Conservation (phyloP, 2,888 invertebrate genomes). For the Beris morrisii region DNA sequence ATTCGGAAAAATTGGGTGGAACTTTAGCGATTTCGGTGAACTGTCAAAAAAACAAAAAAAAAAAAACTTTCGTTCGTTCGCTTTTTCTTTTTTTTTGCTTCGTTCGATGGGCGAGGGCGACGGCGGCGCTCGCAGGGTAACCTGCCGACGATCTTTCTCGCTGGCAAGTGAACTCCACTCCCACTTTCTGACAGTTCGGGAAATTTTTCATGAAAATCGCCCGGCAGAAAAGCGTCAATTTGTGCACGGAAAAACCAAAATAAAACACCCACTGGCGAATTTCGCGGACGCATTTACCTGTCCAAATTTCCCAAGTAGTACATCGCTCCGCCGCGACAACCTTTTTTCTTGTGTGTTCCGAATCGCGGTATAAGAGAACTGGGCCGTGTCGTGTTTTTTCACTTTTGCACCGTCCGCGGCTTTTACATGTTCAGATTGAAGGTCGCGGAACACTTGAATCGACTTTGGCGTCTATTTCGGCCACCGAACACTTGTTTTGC, state of each 20-base stretch:
- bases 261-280: background rate
- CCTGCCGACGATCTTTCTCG: slow-evolving; percentile 25
- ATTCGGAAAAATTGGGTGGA: slow-evolving; percentile 22
- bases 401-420: slow-evolving; percentile 17
- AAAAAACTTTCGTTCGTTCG: too few relatives aligned
- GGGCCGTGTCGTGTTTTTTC: slow-evolving; percentile 26
- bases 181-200: slow-evolving; percentile 38
- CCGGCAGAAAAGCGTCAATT: slow-evolving; percentile 7
- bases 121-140: slow-evolving; percentile 4
- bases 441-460: slow-evolving; percentile 10
- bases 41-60: slow-evolving; percentile 26
- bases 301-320: slow-evolving; percentile 38
- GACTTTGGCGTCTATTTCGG: background rate
- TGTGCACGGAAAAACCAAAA: background rate
- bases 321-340: slow-evolving; percentile 33
- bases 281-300: slow-evolving; percentile 32
- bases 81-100: slow-evolving; percentile 22
- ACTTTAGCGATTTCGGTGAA: slow-evolving; percentile 13
- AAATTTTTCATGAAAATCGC: slow-evolving; percentile 27
- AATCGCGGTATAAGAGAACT: slow-evolving; percentile 19
- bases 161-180: slow-evolving; percentile 35
- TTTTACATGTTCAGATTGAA: slow-evolving; percentile 22
- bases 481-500: slow-evolving; percentile 2
- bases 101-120: background rate
- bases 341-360: background rate